Evolutionary conservation across 2,113 vertebrate species (phyloP).

Genomic region (Okapia johnstoni): DNA sequence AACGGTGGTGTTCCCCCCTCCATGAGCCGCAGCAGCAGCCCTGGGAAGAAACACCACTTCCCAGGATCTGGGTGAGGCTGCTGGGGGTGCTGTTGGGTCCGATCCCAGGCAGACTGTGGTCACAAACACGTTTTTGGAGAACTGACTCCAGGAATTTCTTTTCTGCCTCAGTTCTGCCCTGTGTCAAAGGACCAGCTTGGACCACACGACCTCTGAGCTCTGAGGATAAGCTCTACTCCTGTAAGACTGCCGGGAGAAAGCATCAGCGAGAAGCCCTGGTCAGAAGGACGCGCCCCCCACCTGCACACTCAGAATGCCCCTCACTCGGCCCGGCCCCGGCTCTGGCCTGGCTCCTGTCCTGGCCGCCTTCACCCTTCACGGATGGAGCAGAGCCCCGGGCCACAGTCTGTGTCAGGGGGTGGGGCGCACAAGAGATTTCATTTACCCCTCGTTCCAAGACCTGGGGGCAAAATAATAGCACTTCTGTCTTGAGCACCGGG

Average conservation of each 20-base stretch:
- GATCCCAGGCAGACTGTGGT: neutral
- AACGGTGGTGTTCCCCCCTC: rapidly evolving
- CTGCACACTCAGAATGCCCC: rapidly evolving
- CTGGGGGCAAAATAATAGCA: neutral
- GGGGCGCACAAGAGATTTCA: conserved; percentile 45
- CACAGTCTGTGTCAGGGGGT: neutral
- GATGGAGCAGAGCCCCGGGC: neutral
- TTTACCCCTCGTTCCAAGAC: conserved; percentile 62
- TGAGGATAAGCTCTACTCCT: rapidly evolving
- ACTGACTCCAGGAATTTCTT: rapidly evolving
- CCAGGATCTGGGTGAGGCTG: rapidly evolving
- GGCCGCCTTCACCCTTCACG: neutral
- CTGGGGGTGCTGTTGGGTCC: rapidly evolving
- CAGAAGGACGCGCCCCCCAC: rapidly evolving
- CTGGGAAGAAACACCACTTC: neutral
- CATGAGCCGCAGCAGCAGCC: rapidly evolving
- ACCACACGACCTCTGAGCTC: neutral
- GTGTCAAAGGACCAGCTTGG: no score
- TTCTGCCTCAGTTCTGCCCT: neutral
- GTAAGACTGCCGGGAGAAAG: neutral
- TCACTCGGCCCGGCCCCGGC: rapidly evolving
- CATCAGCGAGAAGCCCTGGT: rapidly evolving
- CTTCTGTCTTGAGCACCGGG: neutral
- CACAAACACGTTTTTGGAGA: neutral
- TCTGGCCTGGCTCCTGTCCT: rapidly evolving